Conservation (phyloP, 2,797 vertebrate genomes). For the Prionace glauca region DNA sequence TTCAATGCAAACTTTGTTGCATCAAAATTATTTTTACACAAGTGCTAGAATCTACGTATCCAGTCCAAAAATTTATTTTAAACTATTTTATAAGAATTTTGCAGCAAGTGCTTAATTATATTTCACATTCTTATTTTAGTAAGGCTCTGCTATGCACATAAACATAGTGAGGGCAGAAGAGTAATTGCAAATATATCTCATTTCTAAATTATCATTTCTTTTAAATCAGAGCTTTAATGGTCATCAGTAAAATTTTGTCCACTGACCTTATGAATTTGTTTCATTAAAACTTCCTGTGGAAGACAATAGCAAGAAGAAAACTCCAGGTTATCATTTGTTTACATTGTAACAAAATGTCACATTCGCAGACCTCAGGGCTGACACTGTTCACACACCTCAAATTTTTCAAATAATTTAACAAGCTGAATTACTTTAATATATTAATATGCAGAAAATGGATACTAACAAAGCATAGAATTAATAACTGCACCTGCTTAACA, state of each 20-base stretch:
- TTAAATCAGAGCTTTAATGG: neutral
- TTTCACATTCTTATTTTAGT: neutral
- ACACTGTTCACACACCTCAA: neutral
- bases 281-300: constrained; percentile 90
- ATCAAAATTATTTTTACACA: neutral
- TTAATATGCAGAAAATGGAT: neutral
- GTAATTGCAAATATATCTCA: neutral
- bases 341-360: neutral
- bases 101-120: neutral
- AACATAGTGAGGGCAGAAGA: neutral
- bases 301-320: constrained; percentile 38
- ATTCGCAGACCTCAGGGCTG: neutral
- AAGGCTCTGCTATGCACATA: neutral
- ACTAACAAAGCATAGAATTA: neutral
- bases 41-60: neutral
- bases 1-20: neutral
- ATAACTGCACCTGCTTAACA: neutral
- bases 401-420: neutral
- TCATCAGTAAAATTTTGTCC: constrained; percentile 23
- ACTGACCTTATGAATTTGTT: constrained; percentile 98
- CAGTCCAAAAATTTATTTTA: neutral
- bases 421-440: neutral
- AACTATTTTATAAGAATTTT: neutral
- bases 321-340: constrained; percentile 16
- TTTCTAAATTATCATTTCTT: neutral